Conservation (phyloP, 2,888 invertebrate species). For the Prionchulus punctatus region DNA sequence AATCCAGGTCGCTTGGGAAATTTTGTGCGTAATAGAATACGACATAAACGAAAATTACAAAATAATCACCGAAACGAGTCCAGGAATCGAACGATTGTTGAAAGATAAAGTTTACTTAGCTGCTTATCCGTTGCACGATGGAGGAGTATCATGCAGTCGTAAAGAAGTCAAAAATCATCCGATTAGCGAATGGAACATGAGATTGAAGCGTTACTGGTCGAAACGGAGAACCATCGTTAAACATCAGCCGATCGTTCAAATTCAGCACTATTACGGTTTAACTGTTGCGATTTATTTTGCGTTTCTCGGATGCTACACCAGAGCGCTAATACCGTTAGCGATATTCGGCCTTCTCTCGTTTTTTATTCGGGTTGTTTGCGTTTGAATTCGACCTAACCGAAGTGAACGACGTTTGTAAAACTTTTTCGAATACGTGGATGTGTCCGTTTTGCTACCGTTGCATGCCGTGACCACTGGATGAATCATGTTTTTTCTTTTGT, state of each 20-base stretch:
- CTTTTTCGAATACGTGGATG: neutral
- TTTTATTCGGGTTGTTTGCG: neutral
- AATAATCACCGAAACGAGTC: no score
- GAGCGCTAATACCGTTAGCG: neutral
- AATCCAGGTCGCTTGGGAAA: no score
- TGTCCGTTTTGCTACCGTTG: neutral
- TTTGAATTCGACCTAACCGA: neutral
- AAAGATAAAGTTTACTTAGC: neutral
- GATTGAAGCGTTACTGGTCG: no score
- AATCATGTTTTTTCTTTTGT: neutral
- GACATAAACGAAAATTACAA: no score
- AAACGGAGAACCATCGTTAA: no score
- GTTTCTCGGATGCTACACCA: neutral
- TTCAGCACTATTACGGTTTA: neutral
- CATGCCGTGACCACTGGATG: neutral
- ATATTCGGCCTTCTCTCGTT: neutral
- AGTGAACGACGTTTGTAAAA: neutral
- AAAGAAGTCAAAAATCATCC: neutral
- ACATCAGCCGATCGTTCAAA: no score
- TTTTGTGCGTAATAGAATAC: no score
- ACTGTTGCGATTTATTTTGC: neutral
- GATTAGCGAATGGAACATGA: neutral
- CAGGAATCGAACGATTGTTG: no score
- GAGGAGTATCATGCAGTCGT: neutral
- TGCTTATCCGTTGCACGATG: neutral